phyloP scores from a whole-genome alignment of 2,113 vertebrate species.

The Phrynosoma blainvillii region DNA sequence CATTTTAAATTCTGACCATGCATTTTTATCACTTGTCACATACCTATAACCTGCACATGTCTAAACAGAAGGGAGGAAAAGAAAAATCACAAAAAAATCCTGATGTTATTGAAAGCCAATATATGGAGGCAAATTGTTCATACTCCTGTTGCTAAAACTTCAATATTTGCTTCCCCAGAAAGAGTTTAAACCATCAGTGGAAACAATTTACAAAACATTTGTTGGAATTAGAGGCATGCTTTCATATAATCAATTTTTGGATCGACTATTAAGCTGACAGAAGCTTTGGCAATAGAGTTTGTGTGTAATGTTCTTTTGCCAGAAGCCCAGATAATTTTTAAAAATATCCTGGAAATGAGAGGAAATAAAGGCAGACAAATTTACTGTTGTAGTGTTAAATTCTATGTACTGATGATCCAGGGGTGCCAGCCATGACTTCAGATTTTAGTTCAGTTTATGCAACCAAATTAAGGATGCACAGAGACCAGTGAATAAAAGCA shows the following conservation, averaged over 20 bases:
- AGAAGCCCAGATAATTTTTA: neutral
- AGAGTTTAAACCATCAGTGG: neutral
- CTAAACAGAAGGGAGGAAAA: neutral
- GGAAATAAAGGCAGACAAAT: neutral
- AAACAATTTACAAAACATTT: constrained; percentile 11
- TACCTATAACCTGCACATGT: neutral
- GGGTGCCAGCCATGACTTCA: neutral
- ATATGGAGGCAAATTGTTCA: neutral
- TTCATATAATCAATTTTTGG: rapidly evolving
- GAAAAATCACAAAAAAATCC: neutral
- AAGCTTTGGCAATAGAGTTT: neutral
- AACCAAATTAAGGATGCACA: neutral
- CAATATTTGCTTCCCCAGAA: neutral
- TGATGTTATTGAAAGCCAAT: neutral
- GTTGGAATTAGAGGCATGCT: neutral
- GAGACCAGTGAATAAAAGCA: neutral
- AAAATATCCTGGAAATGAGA: neutral
- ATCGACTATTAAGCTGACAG: neutral
- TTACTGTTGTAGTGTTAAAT: neutral
- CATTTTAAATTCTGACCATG: neutral
- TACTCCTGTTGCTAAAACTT: neutral
- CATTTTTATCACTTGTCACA: neutral
- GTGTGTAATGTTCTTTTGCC: neutral
- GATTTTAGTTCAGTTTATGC: neutral
- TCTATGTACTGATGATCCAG: neutral